A percentile compares a stretch with the other conserved stretches of the same genome.
Evolutionary conservation across 2,113 vertebrate species (phyloP).

Genomic region (Elanus axillaris): DNA sequence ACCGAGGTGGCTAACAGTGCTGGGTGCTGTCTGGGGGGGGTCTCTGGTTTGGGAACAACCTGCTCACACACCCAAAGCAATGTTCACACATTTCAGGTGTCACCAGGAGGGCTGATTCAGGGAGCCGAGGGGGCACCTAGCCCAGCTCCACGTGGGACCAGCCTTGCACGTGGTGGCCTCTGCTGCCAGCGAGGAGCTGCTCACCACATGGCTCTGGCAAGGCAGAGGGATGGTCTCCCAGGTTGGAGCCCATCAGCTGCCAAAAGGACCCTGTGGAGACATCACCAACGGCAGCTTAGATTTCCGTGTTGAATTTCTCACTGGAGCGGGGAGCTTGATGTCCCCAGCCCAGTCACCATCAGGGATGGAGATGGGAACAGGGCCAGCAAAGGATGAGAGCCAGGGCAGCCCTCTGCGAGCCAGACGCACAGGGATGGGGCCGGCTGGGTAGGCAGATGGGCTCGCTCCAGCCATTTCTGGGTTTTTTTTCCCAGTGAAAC

Average conservation of each 20-base stretch:
- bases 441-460: accelerated
- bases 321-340: accelerated
- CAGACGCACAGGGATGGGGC: accelerated
- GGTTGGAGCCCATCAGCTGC: not conserved
- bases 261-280: not conserved
- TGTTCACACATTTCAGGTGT: not conserved
- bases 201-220: accelerated
- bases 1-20: not conserved
- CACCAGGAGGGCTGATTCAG: not conserved
- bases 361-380: not conserved
- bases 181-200: accelerated
- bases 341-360: not conserved
- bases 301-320: not conserved
- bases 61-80: not conserved
- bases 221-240: not conserved
- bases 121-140: not conserved
- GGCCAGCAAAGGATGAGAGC: not conserved
- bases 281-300: not conserved
- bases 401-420: not conserved
- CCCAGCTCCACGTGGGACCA: not conserved
- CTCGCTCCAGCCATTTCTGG: not conserved
- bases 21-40: not conserved
- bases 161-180: accelerated
- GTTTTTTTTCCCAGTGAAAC: not conserved
- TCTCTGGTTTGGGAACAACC: not conserved